phyloP scores from a whole-genome alignment of 2,797 vertebrate genomes.

The Galagoides demidoff region DNA sequence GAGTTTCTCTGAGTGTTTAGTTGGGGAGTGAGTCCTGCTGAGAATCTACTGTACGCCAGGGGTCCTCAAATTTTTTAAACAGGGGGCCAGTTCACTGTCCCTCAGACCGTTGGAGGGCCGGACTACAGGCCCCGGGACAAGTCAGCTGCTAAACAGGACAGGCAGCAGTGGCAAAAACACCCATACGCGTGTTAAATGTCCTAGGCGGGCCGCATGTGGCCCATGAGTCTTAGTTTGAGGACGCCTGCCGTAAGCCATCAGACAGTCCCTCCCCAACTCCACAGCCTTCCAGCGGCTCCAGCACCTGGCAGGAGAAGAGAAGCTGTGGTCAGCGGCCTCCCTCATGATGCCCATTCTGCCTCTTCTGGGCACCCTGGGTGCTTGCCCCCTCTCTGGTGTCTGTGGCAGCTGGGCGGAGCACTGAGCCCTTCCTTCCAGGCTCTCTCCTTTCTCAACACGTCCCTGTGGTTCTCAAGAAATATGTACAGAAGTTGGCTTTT shows the following conservation, averaged over 20 bases:
- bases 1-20: not conserved
- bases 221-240: too few relatives aligned
- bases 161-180: too few relatives aligned
- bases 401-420: not conserved
- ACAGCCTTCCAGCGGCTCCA: not conserved
- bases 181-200: too few relatives aligned
- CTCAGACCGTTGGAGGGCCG: too few relatives aligned
- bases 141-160: too few relatives aligned
- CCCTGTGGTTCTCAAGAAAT: not conserved
- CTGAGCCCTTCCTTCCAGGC: not conserved
- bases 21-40: not conserved
- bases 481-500: not conserved
- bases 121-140: too few relatives aligned
- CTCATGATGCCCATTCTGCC: fast-evolving
- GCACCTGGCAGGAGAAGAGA: not conserved
- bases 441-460: not conserved
- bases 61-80: too few relatives aligned
- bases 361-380: too few relatives aligned
- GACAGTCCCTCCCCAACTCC: not conserved
- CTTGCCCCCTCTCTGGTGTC: not conserved
- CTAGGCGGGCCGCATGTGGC: too few relatives aligned
- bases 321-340: fast-evolving
- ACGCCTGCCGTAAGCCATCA: not conserved
- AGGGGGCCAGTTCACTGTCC: too few relatives aligned
- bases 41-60: not conserved